Base-by-base conservation (phyloP, 2,113 vertebrate species). In the Calonectris borealis region DNA sequence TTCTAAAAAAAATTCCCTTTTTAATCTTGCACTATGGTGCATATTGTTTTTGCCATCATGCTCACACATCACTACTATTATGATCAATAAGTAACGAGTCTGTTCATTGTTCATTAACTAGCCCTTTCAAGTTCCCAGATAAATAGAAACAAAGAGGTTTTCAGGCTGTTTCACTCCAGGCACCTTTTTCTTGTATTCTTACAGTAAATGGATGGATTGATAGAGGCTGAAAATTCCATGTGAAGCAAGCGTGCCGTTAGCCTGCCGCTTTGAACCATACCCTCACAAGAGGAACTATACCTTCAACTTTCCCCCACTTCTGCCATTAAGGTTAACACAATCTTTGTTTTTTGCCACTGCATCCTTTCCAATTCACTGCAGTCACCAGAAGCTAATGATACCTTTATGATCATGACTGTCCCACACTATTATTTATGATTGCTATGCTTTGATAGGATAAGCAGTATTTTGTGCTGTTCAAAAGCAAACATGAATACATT, bases 81-180 rank as follows among this genome's bases (percentile, higher is more conserved):
- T 68, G 48, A 91, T 84, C 93, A 75, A 60, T 78, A 89, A 60
- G 24, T 84, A 89, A 72, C 5, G 4, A 72, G 44, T 34, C 57
- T 76, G 26, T 40, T 84, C 65, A 34, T 27, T 93, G 73, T 31
- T 85, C 78, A 91, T 95, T 96, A 90, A 87, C 62, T 38, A 83
- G 48, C 5, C n/a, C 36, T 90, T 90, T 90, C 40, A 49, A 54
- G 11, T 46, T 72, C 36, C 25, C 70, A 66, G 62, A 91, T 22
- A 95, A 78, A 91, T 6, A 87, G 65, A 76, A 94, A 87, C 61
- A 93, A 87, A 87, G 69, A 89, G 10, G 36, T 65, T 94, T 95
- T 93, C 60, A 68, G 49, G 11, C 17, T 62, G 3, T 82, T 96
- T 93, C 9, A 9, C 42, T 89, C 70, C 31, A 52, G 27, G 32